phyloP scores from a whole-genome alignment of 2,113 vertebrate species.

The Sander vitreus region DNA sequence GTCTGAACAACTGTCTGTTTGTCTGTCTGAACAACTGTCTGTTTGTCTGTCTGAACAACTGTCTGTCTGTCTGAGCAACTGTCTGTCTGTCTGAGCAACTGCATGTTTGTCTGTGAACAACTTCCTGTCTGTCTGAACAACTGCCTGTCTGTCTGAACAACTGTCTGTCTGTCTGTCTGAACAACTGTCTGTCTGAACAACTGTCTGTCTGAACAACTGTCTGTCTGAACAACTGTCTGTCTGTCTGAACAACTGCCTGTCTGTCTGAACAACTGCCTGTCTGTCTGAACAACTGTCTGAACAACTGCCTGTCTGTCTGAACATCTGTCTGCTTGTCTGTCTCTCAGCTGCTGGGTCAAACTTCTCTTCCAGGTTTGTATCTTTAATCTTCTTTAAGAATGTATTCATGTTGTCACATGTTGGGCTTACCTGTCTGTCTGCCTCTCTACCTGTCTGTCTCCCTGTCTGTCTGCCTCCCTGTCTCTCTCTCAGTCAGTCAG shows the following conservation, averaged over 20 bases:
- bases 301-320: no score
- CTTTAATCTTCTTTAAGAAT: background rate
- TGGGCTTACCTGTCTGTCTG: background rate
- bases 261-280: background rate
- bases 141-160: no score
- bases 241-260: no score
- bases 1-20: no score
- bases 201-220: no score
- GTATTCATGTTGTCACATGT: background rate
- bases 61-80: background rate
- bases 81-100: no score
- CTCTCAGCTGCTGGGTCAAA: constrained; percentile 54
- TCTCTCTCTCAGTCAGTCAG: constrained; percentile 50
- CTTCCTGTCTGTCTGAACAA: no score
- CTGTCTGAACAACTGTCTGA: background rate
- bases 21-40: no score
- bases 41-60: background rate
- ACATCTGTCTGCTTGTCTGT: background rate
- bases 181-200: no score
- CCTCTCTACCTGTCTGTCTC: background rate
- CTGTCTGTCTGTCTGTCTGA: no score
- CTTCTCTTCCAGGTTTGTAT: constrained; percentile 51
- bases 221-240: no score
- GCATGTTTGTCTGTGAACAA: background rate
- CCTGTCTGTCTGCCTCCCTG: background rate